Conservation (phyloP, 2,888 invertebrate genomes). For the Buathra laborator region DNA sequence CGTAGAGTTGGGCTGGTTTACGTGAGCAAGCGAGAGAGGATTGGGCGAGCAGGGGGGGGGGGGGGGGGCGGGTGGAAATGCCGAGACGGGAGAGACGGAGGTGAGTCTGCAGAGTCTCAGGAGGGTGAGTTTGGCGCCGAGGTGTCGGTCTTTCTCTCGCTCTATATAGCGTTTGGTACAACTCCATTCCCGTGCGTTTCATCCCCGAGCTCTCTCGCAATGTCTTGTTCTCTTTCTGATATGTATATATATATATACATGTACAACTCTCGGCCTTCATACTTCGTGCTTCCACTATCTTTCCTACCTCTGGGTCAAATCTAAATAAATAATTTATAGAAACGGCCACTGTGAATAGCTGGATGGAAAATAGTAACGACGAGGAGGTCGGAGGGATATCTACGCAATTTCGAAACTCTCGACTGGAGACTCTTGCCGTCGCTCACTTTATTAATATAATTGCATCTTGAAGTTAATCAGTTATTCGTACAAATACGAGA, state of each 20-base stretch:
- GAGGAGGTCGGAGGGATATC: background rate
- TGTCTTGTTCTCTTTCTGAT: conserved; percentile 30
- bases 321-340: conserved; percentile 78
- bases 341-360: conserved; percentile 62
- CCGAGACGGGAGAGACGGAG: conserved; percentile 77
- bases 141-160: conserved; percentile 83
- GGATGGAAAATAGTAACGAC: conserved; percentile 16
- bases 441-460: background rate
- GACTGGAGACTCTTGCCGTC: background rate
- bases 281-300: conserved; percentile 44
- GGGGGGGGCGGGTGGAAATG: conserved; percentile 45
- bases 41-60: conserved; percentile 55
- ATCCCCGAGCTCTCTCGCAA: conserved; percentile 65
- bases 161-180: conserved; percentile 66
- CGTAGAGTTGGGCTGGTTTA: conserved; percentile 74
- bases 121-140: conserved; percentile 85
- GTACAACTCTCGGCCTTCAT: conserved; percentile 28
- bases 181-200: conserved; percentile 69
- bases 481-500: background rate
- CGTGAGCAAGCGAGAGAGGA: conserved; percentile 72
- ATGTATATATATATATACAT: conserved; percentile 7
- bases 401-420: background rate
- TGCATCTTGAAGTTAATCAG: background rate
- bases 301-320: conserved; percentile 74
- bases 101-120: conserved; percentile 84